A percentile compares a stretch with the other conserved stretches of the same genome.
phyloP scores from a whole-genome alignment of 2,888 invertebrate genomes.

The Zaprionus bogoriensis region DNA sequence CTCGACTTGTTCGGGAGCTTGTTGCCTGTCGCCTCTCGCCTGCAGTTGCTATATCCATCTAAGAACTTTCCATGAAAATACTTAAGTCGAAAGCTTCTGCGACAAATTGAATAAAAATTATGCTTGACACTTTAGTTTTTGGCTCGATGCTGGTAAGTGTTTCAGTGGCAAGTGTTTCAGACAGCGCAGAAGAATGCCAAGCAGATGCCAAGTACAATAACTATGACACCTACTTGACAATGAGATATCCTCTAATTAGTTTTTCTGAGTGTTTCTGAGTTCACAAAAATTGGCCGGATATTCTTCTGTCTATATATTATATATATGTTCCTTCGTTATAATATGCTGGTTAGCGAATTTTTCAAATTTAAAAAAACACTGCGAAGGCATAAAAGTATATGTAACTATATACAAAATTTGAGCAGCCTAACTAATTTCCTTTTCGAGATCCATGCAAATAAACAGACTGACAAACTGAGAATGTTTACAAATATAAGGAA shows the following conservation, averaged over 20 bases:
- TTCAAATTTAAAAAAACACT: not conserved
- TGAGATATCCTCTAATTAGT: not conserved
- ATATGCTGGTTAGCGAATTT: no score
- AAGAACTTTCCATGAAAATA: not conserved
- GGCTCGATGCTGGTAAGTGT: conserved; percentile 1
- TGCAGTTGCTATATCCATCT: not conserved
- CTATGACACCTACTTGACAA: not conserved
- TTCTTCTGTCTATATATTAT: no score
- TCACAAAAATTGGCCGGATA: no score
- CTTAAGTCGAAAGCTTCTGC: conserved; percentile 7
- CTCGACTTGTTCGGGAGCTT: no score
- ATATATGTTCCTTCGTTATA: no score
- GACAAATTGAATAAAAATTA: conserved; percentile 59
- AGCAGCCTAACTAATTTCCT: not conserved
- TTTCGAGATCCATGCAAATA: not conserved
- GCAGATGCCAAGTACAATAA: not conserved
- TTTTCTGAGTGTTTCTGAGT: no score
- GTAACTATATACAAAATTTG: not conserved
- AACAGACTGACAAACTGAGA: not conserved
- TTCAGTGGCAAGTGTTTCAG: conserved; percentile 4
- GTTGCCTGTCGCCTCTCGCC: not conserved
- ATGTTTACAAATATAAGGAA: no score
- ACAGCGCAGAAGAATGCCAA: not conserved
- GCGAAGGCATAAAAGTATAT: no score
- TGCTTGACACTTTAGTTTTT: conserved; percentile 42